Base-by-base conservation (phyloP, 30 jellyfish, hydroid and myxozoan genomes). In the Pseudorhiza aurosa region DNA sequence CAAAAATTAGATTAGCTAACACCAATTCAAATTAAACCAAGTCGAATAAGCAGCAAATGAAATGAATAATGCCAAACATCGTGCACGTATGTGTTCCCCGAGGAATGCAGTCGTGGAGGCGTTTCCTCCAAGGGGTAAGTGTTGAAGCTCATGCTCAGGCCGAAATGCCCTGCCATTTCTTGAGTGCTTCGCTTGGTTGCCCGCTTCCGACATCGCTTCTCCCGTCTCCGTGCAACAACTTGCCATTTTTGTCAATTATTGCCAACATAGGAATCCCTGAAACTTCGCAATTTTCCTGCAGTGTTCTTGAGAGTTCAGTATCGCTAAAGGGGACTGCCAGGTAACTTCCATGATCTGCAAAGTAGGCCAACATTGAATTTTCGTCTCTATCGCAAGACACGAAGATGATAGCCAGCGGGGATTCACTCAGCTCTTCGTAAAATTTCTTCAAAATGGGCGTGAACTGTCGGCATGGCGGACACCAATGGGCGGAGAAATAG, bases 401-500 rank as follows among this genome's bases (percentile, higher is more conserved):
- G 72, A 77, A 77, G 12, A 77, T 77, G 39, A 77, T 77, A 15
- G 81, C 57, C 21, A 77, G n/a, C 29, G 81, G 55, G 1, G 55
- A 22, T 27, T 59, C 81, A 5, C n/a, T 17, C 70, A 47, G 21
- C 7, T 59, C 82, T 18, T 31, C 89, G 73, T 28, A 46, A 62
- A 77, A 77, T 3, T 58, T 55, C 29, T 77, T 77, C 73, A 77
- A 25, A 43, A 58, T 44, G 19, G 89, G 89, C 32, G 89, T 77
- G 60, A 77, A 77, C 15, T 64, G 62, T n/a, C 81, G 27, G 69
- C 89, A 77, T 24, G 89, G 89, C 19, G 89, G 89, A 59, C 89
- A 77, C 89, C 89, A 77, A n/a, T 77, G 89, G 14, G 89, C 89
- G 10, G 81, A 59, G 65, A 77, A 77, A 57, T 77, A 77, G 30